Evolutionary conservation across 2,113 vertebrate species (phyloP), one percentile per base, ranked within the genome.

Genomic region (Elephas maximus): DNA sequence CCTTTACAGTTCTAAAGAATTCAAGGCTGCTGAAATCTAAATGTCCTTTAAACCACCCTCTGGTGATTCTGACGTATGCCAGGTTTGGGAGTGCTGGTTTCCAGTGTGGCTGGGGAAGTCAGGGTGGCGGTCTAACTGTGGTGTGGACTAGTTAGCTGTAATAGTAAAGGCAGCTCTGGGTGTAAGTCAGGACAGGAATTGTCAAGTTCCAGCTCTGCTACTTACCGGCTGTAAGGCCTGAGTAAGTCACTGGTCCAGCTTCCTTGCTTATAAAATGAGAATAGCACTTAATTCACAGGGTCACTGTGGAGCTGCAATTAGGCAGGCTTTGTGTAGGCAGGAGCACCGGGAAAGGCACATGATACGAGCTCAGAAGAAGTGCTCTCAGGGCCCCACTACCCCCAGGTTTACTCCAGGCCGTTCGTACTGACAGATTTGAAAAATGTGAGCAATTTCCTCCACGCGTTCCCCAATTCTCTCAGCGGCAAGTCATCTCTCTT

Each of bases 401-500:
- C 77, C 30, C 80, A 57, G 94, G 94, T 97, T 96, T 96, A 97
- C 86, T 87, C 76, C 89, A 87, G 90, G 80, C 90, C 89, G 90
- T 92, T 92, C 92, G 73, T 41, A 90, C 94, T 98, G 97, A 97
- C 97, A 97, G 97, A 94, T 97, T 94, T 97, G 97, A 98, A 97
- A 97, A 98, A 97, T 97, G 96, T 92, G 93, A 96, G 97, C 93
- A 98, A 96, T 97, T 97, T 98, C 95, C 95, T 97, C 93, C 67
- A 93, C 94, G 95, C 97, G 81, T 93, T 95, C 92, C 80, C 96
- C 93, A 94, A 63, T 96, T 94, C 96, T 97, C 97, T 96, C 79
- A 33, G 96, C 96, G 90, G 85, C 84, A 93, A 97, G 97, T 65
- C 94, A 97, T 97, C 96, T 97, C 53, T 37, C 71, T 93, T 95